Evolutionary conservation across 2,888 invertebrate genomes (phyloP), one percentile per base, ranked within the genome.

Genomic region (Drosophila nr. perissopoda): DNA sequence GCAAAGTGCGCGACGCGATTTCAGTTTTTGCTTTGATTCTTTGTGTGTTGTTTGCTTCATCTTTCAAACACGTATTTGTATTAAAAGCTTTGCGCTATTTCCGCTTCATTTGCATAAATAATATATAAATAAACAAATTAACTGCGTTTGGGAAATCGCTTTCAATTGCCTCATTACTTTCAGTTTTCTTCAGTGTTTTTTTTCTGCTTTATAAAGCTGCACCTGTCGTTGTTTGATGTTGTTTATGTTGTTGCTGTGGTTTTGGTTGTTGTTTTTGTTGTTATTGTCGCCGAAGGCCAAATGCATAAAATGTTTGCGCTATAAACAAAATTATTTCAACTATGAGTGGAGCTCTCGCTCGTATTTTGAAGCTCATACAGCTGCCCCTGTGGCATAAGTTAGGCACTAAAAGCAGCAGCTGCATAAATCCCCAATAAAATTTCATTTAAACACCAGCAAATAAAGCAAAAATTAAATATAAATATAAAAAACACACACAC

Each of bases 61-160:
- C 77, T 85, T 70, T 31, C 48, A 59, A 54, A 54, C 52, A 67
- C 51, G 56, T 84, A 84, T 78, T 82, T 81, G 88, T 68, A 33
- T 87, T 83, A 78, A 87, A 83, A 83, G 83, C 78, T 78, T 87
- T 73, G 65, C 63, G 77, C 70, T 65, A 58, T 81, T 74, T 84
- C 61, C 59, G 57, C 48, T 62, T 67, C 59, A 58, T 53, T 29
- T 34, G n/a, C 64, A 62, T 72, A 64, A 62, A 83, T 75, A 75
- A 83, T 83, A 77, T 69, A 86, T 86, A 83, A 74, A 83, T 70
- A 76, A 71, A 64, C 57, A 82, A 82, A 83, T 77, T 68, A 72
- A 38, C 54, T 62, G 53, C 51, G 42, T 25, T 42, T 62, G 46
- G 25, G 40, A 62, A 54, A 27, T 54, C 18, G 36, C 27, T 36